Base-by-base conservation (phyloP, 1,140 invertebrate genomes). In the Sinonovacula constricta region DNA sequence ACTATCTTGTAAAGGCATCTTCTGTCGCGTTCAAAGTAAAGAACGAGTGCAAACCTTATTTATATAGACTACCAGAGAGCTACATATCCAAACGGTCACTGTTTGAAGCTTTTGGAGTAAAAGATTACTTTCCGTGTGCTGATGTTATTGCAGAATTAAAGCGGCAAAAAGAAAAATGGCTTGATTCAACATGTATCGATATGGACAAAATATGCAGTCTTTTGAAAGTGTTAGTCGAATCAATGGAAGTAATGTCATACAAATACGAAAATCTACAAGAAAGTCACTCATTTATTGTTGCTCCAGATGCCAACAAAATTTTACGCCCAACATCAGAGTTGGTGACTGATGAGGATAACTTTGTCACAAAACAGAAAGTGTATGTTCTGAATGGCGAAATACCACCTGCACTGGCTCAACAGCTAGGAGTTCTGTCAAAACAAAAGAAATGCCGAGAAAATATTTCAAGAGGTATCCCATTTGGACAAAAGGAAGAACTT, bases 401-500 rank as follows among this genome's bases (percentile, higher is more conserved):
- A 26, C 45, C 79, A 15, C 26, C 3, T 5, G 45, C 33, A 2
- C 34, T 75, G 1, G 81, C 76, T 3, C 26, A 54, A 33, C 7
- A 22, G 1, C 36, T 86, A 14, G 82, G 81, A 18, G 83, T 86
- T 4, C 82, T 80, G 65, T 76, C 84, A 51, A 87, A 86, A 68
- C 33, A 80, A 45, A 18, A 75, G 36, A 75, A 79, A 28, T 72
- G 63, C 56, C 62, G 69, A 3, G 24, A 71, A 28, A 18, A 45
- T 26, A 49, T 59, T 53, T 34, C 75, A 36, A 15, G 26, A 30
- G 79, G 59, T 39, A 68, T 77, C 26, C 57, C 78, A 81, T 89
- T 89, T 84, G 85, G 86, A 0, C 87, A 86, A 62, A 79, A 76
- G 51, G 87, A 89, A 71, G 74, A 78, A 34, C 70, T 89, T 31